These are phyloP conservation scores for Trypoxylus dichotomus DNA, from an alignment of 1,140 invertebrate species.

Conservation along the genomic window DNA sequence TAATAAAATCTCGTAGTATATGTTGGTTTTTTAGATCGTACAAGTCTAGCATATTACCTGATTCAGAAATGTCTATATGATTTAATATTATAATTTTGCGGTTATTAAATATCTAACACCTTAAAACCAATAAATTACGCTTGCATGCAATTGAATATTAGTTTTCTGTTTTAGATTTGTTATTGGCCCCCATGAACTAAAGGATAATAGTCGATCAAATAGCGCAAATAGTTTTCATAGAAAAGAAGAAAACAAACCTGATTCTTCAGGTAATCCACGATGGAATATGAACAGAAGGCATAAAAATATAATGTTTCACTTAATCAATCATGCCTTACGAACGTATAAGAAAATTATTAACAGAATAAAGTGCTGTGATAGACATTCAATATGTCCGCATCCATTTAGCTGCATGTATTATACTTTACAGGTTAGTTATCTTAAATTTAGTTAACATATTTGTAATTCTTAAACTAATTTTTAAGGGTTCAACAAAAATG, in stretches of 20 bases:
- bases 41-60: no score
- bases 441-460: constrained; percentile 33
- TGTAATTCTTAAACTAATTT: constrained; percentile 42
- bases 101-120: no score
- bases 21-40: no score
- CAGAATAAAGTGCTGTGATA: constrained; percentile 56
- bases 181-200: constrained; percentile 65
- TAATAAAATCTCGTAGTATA: no score
- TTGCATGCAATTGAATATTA: no score
- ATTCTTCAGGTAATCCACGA: constrained; percentile 34
- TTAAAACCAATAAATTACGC: no score
- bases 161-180: constrained; percentile 57
- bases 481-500: constrained; percentile 60
- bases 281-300: constrained; percentile 36
- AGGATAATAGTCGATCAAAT: constrained; percentile 46
- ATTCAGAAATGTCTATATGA: no score
- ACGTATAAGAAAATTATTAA: constrained; percentile 56
- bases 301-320: constrained; percentile 49
- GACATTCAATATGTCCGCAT: constrained; percentile 63
- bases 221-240: constrained; percentile 42
- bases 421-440: constrained; percentile 55
- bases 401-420: constrained; percentile 64
- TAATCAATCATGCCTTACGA: constrained; percentile 54
- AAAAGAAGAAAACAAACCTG: constrained; percentile 38
- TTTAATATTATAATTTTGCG: no score